Percentiles rank a stretch among this genome's conserved stretches.
These are phyloP conservation scores for Netta rufina DNA, from an alignment of 2,797 vertebrate species.

Conservation along the genomic window DNA sequence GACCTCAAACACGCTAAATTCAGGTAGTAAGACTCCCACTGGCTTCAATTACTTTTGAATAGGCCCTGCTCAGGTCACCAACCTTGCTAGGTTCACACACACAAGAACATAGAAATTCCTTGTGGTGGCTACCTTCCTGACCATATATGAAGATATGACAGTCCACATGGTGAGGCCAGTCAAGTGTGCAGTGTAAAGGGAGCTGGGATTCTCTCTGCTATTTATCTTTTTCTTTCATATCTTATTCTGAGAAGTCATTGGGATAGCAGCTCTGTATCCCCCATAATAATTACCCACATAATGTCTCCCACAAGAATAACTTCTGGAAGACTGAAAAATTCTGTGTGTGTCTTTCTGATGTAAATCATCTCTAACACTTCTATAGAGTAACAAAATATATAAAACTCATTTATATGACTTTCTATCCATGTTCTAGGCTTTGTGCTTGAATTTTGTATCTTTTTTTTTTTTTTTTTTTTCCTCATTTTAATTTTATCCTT, in stretches of 20 bases:
- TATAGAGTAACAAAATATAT: not conserved
- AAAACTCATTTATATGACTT: not conserved
- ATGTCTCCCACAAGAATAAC: not conserved
- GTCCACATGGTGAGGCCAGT: not conserved
- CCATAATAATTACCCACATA: not conserved
- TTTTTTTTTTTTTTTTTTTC: not conserved
- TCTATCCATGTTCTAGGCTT: not conserved
- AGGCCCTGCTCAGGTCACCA: not conserved
- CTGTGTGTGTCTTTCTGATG: not conserved
- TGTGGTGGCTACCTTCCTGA: not conserved
- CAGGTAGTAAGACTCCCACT: not conserved
- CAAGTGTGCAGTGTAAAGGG: not conserved
- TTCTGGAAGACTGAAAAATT: not conserved
- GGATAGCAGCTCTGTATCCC: not conserved
- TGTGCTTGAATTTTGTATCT: not conserved
- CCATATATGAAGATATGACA: fast-evolving
- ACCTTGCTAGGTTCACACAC: not conserved
- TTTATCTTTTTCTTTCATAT: not conserved
- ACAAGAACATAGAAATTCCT: not conserved
- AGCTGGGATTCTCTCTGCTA: not conserved
- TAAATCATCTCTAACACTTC: not conserved
- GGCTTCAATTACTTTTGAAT: not conserved
- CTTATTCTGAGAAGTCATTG: not conserved
- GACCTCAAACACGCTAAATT: not conserved
- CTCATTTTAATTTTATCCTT: not conserved